These are phyloP conservation scores for Meliscaeva auricollis DNA, from an alignment of 2,888 invertebrate genomes.

Conservation along the genomic window DNA sequence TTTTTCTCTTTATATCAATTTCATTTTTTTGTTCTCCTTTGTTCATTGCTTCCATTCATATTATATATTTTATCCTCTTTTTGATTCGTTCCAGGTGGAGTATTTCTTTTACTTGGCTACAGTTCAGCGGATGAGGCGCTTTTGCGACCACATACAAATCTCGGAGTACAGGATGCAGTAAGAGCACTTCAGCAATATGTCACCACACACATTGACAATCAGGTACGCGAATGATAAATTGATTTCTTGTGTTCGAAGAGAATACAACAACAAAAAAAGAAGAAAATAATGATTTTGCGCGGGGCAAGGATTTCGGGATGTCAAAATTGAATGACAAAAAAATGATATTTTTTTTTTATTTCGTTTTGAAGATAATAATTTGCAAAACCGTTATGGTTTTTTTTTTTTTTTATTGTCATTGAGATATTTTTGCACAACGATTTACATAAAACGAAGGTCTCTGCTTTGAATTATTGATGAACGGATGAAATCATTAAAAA, in stretches of 20 bases:
- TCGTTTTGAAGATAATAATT: constrained; percentile 48
- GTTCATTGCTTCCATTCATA: constrained; percentile 21
- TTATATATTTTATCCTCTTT: constrained; percentile 1
- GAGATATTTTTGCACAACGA: not conserved
- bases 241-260: constrained; percentile 43
- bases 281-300: not conserved
- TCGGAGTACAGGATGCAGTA: constrained; percentile 93
- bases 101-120: constrained; percentile 95
- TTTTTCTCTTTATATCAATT: constrained; percentile 27
- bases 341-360: constrained; percentile 12
- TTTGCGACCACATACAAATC: constrained; percentile 92
- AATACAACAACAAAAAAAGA: not conserved
- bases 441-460: constrained; percentile 4
- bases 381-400: constrained; percentile 42
- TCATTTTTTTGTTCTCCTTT: not conserved
- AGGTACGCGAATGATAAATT: constrained; percentile 84
- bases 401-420: constrained; percentile 44
- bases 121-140: constrained; percentile 95
- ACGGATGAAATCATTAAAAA: not conserved
- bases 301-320: not conserved
- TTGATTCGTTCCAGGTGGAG: constrained; percentile 87
- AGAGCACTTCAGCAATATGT: constrained; percentile 92
- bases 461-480: constrained; percentile 20
- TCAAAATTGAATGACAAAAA: not conserved
- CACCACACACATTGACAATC: constrained; percentile 89